Percentiles rank a stretch among this genome's conserved stretches.
These are phyloP conservation scores for Raillietiella orientalis DNA, from an alignment of 2,888 invertebrate genomes.

Conservation along the genomic window DNA sequence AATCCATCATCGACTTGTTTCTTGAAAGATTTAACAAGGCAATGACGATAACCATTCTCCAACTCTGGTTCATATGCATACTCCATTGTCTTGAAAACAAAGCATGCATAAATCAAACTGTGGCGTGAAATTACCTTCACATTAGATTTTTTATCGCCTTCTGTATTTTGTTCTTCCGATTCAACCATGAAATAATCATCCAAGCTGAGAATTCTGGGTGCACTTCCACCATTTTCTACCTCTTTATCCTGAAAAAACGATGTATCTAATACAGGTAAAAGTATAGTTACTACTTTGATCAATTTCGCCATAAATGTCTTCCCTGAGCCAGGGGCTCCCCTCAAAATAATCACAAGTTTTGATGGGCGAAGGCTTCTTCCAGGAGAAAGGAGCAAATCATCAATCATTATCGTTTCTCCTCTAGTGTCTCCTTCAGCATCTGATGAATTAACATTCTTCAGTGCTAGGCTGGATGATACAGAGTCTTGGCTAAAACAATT, in stretches of 20 bases:
- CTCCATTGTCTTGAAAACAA: conserved; percentile 25
- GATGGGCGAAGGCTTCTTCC: conserved; percentile 42
- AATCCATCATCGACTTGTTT: conserved; percentile 64
- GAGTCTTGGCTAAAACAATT: too few species aligned
- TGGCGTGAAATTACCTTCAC: too few species aligned
- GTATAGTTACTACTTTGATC: conserved; percentile 29
- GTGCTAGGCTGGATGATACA: too few species aligned
- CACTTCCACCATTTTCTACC: conserved; percentile 49
- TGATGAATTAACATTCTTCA: too few species aligned
- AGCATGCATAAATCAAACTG: too few species aligned
- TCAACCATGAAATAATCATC: conserved; percentile 79
- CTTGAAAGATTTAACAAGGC: conserved; percentile 57
- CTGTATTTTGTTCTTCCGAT: conserved; percentile 15
- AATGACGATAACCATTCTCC: conserved; percentile 47
- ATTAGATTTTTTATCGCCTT: neutral
- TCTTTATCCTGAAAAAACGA: conserved; percentile 22
- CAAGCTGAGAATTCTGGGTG: conserved; percentile 66
- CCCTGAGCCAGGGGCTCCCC: conserved; percentile 81
- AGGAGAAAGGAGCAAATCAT: conserved; percentile 47
- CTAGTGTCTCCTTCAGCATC: too few species aligned
- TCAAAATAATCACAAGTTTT: conserved; percentile 48
- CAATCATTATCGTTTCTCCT: conserved; percentile 24
- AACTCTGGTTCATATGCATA: conserved; percentile 61
- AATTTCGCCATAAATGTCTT: conserved; percentile 66
- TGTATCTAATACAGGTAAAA: conserved; percentile 3